Base-by-base conservation (phyloP, 2,888 invertebrate genomes). In the Diploptera punctata region DNA sequence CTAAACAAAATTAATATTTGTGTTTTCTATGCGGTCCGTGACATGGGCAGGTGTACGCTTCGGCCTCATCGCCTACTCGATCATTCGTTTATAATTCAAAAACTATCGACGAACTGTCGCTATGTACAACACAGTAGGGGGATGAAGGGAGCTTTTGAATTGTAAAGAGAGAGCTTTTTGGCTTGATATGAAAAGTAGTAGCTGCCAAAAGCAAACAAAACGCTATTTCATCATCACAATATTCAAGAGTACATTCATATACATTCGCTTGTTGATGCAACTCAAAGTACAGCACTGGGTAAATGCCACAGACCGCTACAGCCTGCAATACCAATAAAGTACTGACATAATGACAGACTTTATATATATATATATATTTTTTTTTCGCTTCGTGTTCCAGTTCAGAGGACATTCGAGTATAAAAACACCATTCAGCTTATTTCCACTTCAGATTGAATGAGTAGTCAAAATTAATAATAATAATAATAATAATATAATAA, bases 41-140 rank as follows among this genome's bases (percentile, higher is more conserved):
- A 19, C 47, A 47, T 9, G 19, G 49, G 67, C 67, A 67, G 31
- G 49, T 44, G 47, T 7, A 21, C 7, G 5, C 9, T 9, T 2
- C 60, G 9, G 29, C 47, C 47, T 47, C 47, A 47, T 47, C 47
- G 47, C n/a, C 16, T 19, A 69, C 26, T 44, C 49, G 57, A 69
- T 24, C 29, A 38, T 29, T 61, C 73, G 70, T 73, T 73, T 26
- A 73, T 73, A 70, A 73, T 70, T 73, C 73, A 73, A 18, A 44
- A 70, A 67, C 26, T 73, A 73, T 73, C 38, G 71, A 68, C 73
- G 47, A 68, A 31, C 62, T 67, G 70, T 31, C 70, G 38, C 18
- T 65, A 47, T 18, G 9, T 19, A 47, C 33, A 18, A 31, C 54
- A 54, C 16, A 29, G 19, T 38, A 33, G 33, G 10, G 33, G 10